A percentile compares a stretch with the other conserved stretches of the same genome.
phyloP scores from a whole-genome alignment of 2,113 vertebrate species.

The Romanogobio albipinnatus region DNA sequence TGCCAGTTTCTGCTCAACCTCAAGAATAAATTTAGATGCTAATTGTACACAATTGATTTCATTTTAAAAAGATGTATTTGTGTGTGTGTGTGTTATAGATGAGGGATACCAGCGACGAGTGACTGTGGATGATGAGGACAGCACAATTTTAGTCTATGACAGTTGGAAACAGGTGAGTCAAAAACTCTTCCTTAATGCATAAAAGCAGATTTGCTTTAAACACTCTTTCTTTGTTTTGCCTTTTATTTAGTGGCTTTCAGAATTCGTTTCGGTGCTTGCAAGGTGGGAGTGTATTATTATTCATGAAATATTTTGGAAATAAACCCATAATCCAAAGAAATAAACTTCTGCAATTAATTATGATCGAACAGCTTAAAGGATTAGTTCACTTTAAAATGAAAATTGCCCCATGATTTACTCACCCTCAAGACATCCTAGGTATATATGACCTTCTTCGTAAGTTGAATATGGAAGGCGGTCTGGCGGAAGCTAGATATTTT shows the following conservation, averaged over 20 bases:
- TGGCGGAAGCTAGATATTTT: too few species aligned
- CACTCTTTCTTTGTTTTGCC: not conserved
- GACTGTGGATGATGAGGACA: slow-evolving; percentile 79
- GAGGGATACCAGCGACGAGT: slow-evolving; percentile 76
- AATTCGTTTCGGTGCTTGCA: not conserved
- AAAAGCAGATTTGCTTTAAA: not conserved
- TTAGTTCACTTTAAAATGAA: too few species aligned
- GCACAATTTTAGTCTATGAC: slow-evolving; percentile 76
- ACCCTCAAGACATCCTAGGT: too few species aligned
- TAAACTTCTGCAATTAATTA: not conserved
- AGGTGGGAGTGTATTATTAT: not conserved
- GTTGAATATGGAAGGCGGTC: too few species aligned
- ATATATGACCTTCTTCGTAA: too few species aligned
- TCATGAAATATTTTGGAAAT: too few species aligned
- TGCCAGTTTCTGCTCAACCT: not conserved
- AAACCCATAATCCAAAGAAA: not conserved
- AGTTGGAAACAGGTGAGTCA: slow-evolving; percentile 79
- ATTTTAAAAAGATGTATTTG: not conserved
- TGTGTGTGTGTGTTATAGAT: slow-evolving; percentile 69
- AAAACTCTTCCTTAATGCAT: not conserved
- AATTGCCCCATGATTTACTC: too few species aligned
- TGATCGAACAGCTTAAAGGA: not conserved
- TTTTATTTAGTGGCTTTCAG: not conserved
- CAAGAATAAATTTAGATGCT: not conserved
- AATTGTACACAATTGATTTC: not conserved